Conservation (phyloP, 2,113 vertebrate species). For the Mellivora capensis region DNA sequence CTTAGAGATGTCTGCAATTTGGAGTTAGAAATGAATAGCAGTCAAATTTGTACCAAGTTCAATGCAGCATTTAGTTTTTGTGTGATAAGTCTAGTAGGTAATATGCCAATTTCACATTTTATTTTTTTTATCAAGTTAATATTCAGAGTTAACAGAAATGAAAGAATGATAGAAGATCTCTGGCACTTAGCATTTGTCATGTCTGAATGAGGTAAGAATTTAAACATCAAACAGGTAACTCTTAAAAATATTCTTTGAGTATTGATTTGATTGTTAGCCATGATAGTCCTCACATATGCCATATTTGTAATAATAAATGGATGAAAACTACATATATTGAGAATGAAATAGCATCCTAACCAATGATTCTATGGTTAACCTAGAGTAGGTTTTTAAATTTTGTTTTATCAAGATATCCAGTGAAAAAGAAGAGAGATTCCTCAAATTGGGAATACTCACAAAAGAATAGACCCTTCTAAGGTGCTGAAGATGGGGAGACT, state of each 20-base stretch:
- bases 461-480: not conserved
- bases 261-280: not conserved
- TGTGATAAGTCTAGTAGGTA: not conserved
- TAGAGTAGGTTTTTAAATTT: not conserved
- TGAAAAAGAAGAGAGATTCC: not conserved
- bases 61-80: not conserved
- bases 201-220: not conserved
- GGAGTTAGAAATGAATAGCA: not conserved
- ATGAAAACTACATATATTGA: not conserved
- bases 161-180: not conserved
- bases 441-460: not conserved
- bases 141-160: slow-evolving; percentile 38
- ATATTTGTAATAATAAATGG: not conserved
- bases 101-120: not conserved
- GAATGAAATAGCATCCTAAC: not conserved
- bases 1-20: not conserved
- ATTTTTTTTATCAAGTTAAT: not conserved
- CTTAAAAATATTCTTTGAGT: not conserved
- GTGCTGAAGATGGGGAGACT: not conserved
- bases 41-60: not conserved
- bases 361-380: not conserved
- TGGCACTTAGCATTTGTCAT: not conserved
- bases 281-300: not conserved
- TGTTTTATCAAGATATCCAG: not conserved
- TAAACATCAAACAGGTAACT: not conserved